These are phyloP conservation scores for Anguilla japonica DNA, from an alignment of 2,113 vertebrate species.

Conservation along the genomic window DNA sequence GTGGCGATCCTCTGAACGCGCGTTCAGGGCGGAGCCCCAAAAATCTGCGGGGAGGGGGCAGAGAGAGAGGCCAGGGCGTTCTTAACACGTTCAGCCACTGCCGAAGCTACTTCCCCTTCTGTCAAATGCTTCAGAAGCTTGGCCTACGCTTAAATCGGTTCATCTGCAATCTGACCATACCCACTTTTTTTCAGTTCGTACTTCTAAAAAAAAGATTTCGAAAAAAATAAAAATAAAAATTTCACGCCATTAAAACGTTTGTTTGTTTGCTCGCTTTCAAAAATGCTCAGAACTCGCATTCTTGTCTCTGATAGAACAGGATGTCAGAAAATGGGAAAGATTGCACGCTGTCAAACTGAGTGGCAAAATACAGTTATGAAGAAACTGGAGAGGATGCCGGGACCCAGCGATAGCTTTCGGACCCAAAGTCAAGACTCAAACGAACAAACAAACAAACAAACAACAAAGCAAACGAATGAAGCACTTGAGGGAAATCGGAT, in stretches of 20 bases:
- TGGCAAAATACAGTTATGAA: not conserved
- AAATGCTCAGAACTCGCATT: too few species aligned
- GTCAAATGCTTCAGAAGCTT: not conserved
- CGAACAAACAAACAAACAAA: not conserved
- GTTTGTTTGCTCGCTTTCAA: too few species aligned
- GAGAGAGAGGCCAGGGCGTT: not conserved
- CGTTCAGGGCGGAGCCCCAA: constrained; percentile 82
- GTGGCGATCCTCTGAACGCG: constrained; percentile 39
- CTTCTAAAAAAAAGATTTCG: not conserved
- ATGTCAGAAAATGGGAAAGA: not conserved
- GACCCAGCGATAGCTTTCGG: not conserved
- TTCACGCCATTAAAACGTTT: not conserved
- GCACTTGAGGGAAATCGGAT: not conserved
- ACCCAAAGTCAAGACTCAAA: not conserved
- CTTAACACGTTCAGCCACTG: not conserved
- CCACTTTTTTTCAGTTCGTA: not conserved
- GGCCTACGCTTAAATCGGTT: not conserved
- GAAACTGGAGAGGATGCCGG: not conserved
- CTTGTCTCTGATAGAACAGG: not conserved
- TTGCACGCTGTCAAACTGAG: not conserved
- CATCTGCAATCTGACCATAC: not conserved
- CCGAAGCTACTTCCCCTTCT: constrained; percentile 15
- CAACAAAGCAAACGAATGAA: not conserved
- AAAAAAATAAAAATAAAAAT: too few species aligned
- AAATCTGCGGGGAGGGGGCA: constrained; percentile 71